These are phyloP conservation scores for Drosophila miranda DNA, from an alignment of 1,140 invertebrate species.

Conservation along the genomic window DNA sequence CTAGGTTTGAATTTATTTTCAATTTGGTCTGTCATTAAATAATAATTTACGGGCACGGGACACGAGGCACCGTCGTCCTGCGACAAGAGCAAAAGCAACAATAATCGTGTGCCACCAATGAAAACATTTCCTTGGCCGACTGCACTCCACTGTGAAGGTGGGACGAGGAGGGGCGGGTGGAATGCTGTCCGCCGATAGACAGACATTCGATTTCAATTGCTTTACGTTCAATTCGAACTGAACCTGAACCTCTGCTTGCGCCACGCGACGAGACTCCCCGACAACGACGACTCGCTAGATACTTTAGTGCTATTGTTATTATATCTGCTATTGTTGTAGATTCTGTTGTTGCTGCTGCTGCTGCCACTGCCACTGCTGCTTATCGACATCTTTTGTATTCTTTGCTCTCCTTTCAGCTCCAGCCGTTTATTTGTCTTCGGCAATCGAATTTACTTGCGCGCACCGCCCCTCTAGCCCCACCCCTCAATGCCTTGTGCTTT, in stretches of 20 bases:
- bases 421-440: slow-evolving; percentile 49
- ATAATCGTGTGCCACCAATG: slow-evolving; percentile 9
- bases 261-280: too few relatives aligned
- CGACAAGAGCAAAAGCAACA: slow-evolving; percentile 17
- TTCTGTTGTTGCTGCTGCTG: background rate
- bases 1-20: slow-evolving; percentile 78
- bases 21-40: slow-evolving; percentile 78
- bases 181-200: slow-evolving; percentile 1
- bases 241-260: slow-evolving; percentile 24
- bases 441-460: slow-evolving; percentile 66
- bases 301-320: slow-evolving; percentile 3
- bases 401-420: background rate
- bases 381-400: slow-evolving; percentile 39
- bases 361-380: slow-evolving; percentile 8
- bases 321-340: background rate
- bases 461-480: slow-evolving; percentile 1
- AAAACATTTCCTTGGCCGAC: slow-evolving; percentile 51
- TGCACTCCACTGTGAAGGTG: slow-evolving; percentile 10
- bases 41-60: slow-evolving; percentile 61
- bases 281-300: too few relatives aligned
- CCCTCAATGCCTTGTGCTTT: background rate
- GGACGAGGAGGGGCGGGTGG: too few relatives aligned
- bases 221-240: slow-evolving; percentile 66
- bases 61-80: background rate
- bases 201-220: slow-evolving; percentile 56